Evolutionary conservation across 2,888 invertebrate genomes (phyloP).

Genomic region (Pegoplata infirma): DNA sequence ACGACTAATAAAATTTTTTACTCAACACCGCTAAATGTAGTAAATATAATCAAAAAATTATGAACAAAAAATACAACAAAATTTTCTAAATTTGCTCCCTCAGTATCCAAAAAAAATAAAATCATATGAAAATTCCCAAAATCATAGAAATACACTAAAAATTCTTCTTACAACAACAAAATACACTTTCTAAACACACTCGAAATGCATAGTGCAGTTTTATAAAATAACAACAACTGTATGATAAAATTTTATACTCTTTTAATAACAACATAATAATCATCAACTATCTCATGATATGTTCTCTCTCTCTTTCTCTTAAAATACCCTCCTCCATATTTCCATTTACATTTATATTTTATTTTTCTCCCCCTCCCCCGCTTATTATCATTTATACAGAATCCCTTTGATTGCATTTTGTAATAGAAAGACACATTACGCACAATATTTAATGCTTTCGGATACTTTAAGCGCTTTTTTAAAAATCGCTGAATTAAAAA

Average conservation of each 20-base stretch:
- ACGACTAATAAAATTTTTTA: slow-evolving; percentile 71
- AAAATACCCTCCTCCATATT: background rate
- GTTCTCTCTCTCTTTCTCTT: background rate
- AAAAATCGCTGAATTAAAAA: too few species aligned
- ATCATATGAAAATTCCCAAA: slow-evolving; percentile 68
- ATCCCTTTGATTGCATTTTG: too few species aligned
- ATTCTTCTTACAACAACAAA: slow-evolving; percentile 53
- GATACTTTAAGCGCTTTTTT: too few species aligned
- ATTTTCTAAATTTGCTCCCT: too few species aligned
- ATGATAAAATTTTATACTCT: background rate
- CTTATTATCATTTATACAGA: background rate
- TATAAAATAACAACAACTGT: slow-evolving; percentile 15
- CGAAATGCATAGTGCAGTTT: slow-evolving; percentile 48
- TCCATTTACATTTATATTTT: background rate
- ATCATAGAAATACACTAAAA: slow-evolving; percentile 66
- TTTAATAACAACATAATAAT: background rate
- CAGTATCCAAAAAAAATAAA: slow-evolving; percentile 66
- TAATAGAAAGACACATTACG: too few species aligned
- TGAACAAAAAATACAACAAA: slow-evolving; percentile 34
- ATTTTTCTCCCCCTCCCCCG: background rate
- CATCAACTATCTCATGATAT: background rate
- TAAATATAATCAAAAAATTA: slow-evolving; percentile 65
- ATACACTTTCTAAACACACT: slow-evolving; percentile 54
- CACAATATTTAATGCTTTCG: too few species aligned
- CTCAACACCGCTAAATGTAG: slow-evolving; percentile 70